Evolutionary conservation across 2,797 vertebrate species (phyloP).

Genomic region (Gambusia yucatana): DNA sequence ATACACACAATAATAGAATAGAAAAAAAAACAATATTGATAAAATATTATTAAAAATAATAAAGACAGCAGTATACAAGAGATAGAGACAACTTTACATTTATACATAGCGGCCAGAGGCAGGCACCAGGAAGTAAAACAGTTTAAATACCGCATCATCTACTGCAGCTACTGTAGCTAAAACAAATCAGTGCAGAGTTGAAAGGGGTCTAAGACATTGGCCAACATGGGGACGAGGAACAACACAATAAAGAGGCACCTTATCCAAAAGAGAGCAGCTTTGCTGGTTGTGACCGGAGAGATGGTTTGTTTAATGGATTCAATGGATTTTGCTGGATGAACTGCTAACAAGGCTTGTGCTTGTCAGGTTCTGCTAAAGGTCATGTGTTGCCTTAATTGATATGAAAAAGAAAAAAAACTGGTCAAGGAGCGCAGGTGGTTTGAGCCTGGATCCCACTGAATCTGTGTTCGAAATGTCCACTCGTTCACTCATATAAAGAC

Average conservation of each 20-base stretch:
- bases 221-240: conserved; percentile 64
- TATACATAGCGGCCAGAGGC: conserved; percentile 84
- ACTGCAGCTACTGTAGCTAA: conserved; percentile 74
- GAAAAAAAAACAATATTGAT: conserved; percentile 74
- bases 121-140: conserved; percentile 83
- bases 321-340: conserved; percentile 28
- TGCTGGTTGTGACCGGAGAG: conserved; percentile 66
- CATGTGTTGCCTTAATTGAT: conserved; percentile 63
- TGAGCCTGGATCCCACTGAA: conserved; percentile 24
- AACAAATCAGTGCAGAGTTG: conserved; percentile 71
- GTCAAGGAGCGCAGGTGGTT: conserved; percentile 46
- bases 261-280: conserved; percentile 75
- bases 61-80: conserved; percentile 83
- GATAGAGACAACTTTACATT: conserved; percentile 84
- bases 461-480: conserved; percentile 3
- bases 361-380: conserved; percentile 61
- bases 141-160: conserved; percentile 73
- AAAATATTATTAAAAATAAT: conserved; percentile 76
- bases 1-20: conserved; percentile 76
- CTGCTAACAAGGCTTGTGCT: conserved; percentile 70
- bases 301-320: conserved; percentile 40
- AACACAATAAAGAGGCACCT: conserved; percentile 79
- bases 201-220: conserved; percentile 59
- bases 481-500: not conserved
- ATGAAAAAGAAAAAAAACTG: conserved; percentile 50